Evolutionary conservation across 2,113 vertebrate species (phyloP).

Genomic region (Macaca nemestrina): DNA sequence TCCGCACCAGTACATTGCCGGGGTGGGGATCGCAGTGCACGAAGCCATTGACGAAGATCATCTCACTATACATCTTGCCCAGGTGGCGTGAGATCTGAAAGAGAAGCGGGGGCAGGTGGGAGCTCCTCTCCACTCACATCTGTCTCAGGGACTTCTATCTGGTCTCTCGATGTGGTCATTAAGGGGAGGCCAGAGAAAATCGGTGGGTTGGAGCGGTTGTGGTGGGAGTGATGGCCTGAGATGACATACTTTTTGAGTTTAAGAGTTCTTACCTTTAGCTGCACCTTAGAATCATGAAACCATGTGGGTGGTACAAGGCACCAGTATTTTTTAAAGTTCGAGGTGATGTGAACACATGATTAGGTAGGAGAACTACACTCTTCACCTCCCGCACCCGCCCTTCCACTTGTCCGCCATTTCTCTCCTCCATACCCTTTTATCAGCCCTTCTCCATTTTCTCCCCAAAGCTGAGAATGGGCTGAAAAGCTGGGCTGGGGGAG

Average conservation of each 20-base stretch:
- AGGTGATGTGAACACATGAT: neutral
- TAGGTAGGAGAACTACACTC: neutral
- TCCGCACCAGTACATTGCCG: slow-evolving; percentile 94
- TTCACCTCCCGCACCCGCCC: neutral
- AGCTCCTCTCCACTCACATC: rapidly evolving
- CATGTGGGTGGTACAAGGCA: neutral
- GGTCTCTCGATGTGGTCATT: neutral
- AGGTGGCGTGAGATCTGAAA: slow-evolving; percentile 93
- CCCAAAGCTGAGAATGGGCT: neutral
- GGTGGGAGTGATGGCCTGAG: neutral
- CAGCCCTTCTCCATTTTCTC: neutral
- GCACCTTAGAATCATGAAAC: neutral
- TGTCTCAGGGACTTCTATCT: neutral
- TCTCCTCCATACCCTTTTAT: neutral
- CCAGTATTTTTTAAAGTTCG: neutral
- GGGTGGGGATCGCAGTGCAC: slow-evolving; percentile 99
- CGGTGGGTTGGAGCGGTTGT: rapidly evolving
- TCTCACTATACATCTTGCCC: slow-evolving; percentile 97
- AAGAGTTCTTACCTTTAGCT: neutral
- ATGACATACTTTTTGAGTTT: neutral
- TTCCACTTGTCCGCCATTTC: neutral
- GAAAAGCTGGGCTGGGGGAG: neutral
- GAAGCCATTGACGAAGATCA: slow-evolving; percentile 98
- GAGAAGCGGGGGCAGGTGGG: neutral
- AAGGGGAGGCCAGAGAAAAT: neutral